Evolutionary conservation across 2,888 invertebrate species (phyloP), one percentile per base, ranked within the genome.

Genomic region (Molanna angustata): DNA sequence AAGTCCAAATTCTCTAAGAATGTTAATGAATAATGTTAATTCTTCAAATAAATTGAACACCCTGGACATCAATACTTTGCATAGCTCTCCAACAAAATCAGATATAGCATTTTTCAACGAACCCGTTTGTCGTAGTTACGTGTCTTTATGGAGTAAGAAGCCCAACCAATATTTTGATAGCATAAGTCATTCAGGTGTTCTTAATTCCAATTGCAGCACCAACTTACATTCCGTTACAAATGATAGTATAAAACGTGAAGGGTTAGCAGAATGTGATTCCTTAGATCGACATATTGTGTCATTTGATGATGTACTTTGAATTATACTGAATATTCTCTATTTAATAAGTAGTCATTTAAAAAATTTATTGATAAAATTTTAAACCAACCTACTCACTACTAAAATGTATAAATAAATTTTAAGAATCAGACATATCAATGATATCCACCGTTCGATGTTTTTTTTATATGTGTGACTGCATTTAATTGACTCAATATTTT

Each of bases 81-180:
- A 53, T 27, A 56, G 80, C 62, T 80, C 80, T 1, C 63, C 81
- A 63, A 74, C 79, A 13, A 68, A 67, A 57, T 71, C 72, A 13
- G 66, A 59, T 21, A 50, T 57, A 2, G 37, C 51, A 16, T 1
- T 67, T 66, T 27, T 67, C 66, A 49, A 62, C 64, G 31, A 70
- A 65, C 20, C 69, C 62, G 22, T 53, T 13, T 16, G 40, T 32
- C 37, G 47, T 18, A 58, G 58, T 20, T 58, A 41, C 66, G 82
- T 72, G 64, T 80, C 71, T 64, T 73, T 77, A 63, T 85, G 77
- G 84, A 75, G 69, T 67, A 76, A 66, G 62, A 73, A 66, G 64
- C 74, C 71, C 62, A 77, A 68, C 64, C 73, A 71, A 52, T 86
- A 82, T 67, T 86, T 85, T 66, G 86, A 86, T 68, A 86, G 85